These are phyloP conservation scores for Trichopoda pennipes DNA, from an alignment of 2,888 invertebrate species.

Conservation along the genomic window DNA sequence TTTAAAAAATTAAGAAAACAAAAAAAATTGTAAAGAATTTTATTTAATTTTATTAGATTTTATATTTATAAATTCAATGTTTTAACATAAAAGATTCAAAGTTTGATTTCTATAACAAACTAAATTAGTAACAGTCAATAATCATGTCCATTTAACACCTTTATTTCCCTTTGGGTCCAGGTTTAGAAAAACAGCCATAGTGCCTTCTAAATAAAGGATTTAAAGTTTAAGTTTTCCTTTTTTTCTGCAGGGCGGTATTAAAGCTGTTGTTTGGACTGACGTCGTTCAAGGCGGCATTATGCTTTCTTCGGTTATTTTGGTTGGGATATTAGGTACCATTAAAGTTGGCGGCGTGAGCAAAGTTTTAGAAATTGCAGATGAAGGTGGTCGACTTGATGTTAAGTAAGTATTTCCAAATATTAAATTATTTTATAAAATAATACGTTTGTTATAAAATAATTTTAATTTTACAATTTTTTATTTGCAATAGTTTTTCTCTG, in stretches of 20 bases:
- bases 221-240: too few relatives aligned
- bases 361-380: slow-evolving; percentile 77
- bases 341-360: slow-evolving; percentile 80
- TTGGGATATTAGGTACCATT: slow-evolving; percentile 79
- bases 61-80: too few relatives aligned
- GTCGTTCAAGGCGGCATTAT: slow-evolving; percentile 81
- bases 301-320: slow-evolving; percentile 78
- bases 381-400: slow-evolving; percentile 79
- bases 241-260: slow-evolving; percentile 80
- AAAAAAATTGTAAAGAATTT: too few relatives aligned
- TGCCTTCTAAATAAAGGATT: too few relatives aligned
- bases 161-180: too few relatives aligned
- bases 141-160: too few relatives aligned
- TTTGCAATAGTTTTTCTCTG: slow-evolving; percentile 82
- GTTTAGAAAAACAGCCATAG: not conserved
- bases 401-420: slow-evolving; percentile 77
- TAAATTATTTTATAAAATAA: not conserved
- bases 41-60: too few relatives aligned
- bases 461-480: not conserved
- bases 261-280: slow-evolving; percentile 83
- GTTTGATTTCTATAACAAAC: too few relatives aligned
- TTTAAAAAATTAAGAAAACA: too few relatives aligned
- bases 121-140: too few relatives aligned
- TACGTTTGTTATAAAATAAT: not conserved
- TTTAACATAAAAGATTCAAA: too few relatives aligned